Percentiles rank a stretch among this genome's conserved stretches.
These are phyloP conservation scores for Sclerodermus sp. DNA, from an alignment of 2,888 invertebrate genomes.

Conservation along the genomic window DNA sequence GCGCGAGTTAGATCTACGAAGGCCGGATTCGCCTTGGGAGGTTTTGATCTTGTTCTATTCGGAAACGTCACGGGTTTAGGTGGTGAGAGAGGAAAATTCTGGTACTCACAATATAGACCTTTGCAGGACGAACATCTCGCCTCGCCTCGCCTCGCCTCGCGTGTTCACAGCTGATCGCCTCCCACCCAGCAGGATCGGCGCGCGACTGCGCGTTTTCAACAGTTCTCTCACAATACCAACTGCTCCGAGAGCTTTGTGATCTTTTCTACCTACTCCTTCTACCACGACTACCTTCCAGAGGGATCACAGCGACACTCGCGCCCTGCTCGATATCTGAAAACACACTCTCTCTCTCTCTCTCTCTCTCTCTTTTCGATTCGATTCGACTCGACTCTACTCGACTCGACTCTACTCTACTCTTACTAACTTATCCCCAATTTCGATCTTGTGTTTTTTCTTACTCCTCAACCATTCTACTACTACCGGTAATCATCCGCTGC, in stretches of 20 bases:
- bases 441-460: too few relatives aligned
- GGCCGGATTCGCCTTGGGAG: too few relatives aligned
- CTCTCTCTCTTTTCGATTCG: too few relatives aligned
- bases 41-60: too few relatives aligned
- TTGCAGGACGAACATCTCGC: slow-evolving; percentile 48
- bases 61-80: neutral
- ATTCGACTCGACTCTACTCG: too few relatives aligned
- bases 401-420: too few relatives aligned
- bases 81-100: neutral
- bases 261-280: slow-evolving; percentile 6
- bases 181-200: slow-evolving; percentile 34
- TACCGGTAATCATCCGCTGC: too few relatives aligned
- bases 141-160: slow-evolving; percentile 44
- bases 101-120: slow-evolving; percentile 45
- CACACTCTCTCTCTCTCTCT: neutral
- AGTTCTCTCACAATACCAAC: slow-evolving; percentile 12
- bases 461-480: too few relatives aligned
- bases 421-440: too few relatives aligned
- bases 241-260: slow-evolving; percentile 4
- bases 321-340: neutral
- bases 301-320: neutral
- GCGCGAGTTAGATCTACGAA: too few relatives aligned
- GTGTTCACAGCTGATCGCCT: slow-evolving; percentile 44
- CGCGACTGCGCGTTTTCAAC: slow-evolving; percentile 44
- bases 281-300: neutral